A percentile compares a stretch with the other conserved stretches of the same genome.
Evolutionary conservation across 92 coral and sea anemone species (phyloP).

Genomic region (Epizoanthus scotinus): DNA sequence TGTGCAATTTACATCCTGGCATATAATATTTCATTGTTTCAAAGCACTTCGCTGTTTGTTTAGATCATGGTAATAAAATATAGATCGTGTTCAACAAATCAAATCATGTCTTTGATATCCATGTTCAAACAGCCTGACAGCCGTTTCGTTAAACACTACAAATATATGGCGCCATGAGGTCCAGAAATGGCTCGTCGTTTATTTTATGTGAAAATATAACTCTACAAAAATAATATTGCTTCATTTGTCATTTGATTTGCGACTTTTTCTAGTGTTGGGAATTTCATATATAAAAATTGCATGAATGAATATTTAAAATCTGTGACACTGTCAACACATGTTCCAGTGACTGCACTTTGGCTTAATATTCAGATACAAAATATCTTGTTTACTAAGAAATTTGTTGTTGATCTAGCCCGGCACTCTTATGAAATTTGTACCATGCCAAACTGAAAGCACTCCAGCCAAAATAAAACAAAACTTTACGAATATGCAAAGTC

Average conservation of each 20-base stretch:
- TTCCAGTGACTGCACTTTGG: not conserved
- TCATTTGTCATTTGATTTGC: not conserved
- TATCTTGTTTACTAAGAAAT: not conserved
- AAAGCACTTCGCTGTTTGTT: not conserved
- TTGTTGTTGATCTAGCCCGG: not conserved
- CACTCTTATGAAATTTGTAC: not conserved
- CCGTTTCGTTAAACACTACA: not conserved
- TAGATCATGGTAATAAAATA: not conserved
- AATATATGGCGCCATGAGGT: too few relatives aligned
- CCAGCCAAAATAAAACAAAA: not conserved
- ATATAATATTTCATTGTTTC: not conserved
- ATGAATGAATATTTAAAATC: slow-evolving; percentile 5
- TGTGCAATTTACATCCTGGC: not conserved
- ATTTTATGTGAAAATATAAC: not conserved
- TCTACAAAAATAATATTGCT: not conserved
- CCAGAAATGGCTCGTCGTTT: not conserved
- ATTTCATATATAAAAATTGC: not conserved
- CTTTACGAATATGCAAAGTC: slow-evolving; percentile 1
- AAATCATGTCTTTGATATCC: not conserved
- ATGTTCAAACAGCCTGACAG: not conserved
- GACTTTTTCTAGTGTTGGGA: not conserved
- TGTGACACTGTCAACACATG: not conserved
- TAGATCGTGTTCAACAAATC: not conserved
- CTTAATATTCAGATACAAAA: not conserved
- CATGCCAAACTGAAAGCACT: not conserved